Conservation (phyloP, 2,888 invertebrate species). For the Tethea ocularis region DNA sequence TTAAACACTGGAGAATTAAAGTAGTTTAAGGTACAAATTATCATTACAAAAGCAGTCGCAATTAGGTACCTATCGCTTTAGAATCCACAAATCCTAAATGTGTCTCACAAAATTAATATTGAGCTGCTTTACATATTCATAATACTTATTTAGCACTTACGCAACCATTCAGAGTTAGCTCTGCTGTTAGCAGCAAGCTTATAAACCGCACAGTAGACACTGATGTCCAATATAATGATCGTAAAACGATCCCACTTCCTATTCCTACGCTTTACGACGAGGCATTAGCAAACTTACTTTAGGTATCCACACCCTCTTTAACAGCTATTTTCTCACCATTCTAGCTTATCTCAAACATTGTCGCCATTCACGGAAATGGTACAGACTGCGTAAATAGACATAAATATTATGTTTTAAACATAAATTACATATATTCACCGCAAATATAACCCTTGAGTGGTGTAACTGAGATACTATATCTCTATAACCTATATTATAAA, state of each 20-base stretch:
- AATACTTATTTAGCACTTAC: neutral
- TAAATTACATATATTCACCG: constrained; percentile 48
- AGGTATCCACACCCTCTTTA: constrained; percentile 43
- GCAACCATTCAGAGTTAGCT: constrained; percentile 1
- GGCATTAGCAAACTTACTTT: constrained; percentile 30
- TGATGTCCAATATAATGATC: constrained; percentile 19
- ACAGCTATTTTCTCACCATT: constrained; percentile 49
- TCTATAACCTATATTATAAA: constrained; percentile 16
- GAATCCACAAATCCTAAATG: neutral
- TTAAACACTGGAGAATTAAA: too few relatives aligned
- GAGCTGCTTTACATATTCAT: neutral
- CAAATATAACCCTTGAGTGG: constrained; percentile 21
- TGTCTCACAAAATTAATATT: neutral
- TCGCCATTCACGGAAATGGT: constrained; percentile 57
- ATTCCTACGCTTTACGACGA: constrained; percentile 23
- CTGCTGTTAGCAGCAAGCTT: constrained; percentile 10
- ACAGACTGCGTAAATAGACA: constrained; percentile 58
- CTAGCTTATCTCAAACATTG: constrained; percentile 58
- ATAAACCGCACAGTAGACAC: constrained; percentile 8
- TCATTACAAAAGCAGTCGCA: neutral
- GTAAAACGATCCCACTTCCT: constrained; percentile 15
- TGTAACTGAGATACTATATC: constrained; percentile 17
- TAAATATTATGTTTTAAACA: constrained; percentile 56
- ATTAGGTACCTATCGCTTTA: neutral
- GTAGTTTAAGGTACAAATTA: neutral